phyloP scores from a whole-genome alignment of 2,797 vertebrate species.

The Crenuchus spilurus region DNA sequence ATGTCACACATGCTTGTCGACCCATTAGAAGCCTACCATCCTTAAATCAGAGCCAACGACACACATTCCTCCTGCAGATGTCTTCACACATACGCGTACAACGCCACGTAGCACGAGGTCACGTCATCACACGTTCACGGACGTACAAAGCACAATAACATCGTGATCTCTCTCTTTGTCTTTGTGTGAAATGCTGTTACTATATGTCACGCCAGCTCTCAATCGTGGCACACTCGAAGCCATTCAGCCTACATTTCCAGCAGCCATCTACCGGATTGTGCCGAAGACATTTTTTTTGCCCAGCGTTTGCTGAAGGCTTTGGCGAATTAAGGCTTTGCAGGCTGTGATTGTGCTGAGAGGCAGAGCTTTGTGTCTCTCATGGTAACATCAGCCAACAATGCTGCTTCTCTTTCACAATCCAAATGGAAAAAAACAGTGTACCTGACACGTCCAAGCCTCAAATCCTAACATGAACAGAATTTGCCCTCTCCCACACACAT shows the following conservation, averaged over 20 bases:
- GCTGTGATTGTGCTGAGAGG: neutral
- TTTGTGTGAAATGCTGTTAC: neutral
- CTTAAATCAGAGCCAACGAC: neutral
- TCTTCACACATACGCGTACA: neutral
- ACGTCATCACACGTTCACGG: neutral
- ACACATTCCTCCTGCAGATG: neutral
- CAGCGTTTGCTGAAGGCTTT: neutral
- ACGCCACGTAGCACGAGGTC: neutral
- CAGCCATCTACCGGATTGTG: neutral
- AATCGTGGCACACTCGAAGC: neutral
- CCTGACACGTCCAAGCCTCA: constrained; percentile 71
- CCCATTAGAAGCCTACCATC: neutral
- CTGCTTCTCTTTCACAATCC: constrained; percentile 5
- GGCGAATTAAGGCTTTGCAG: neutral
- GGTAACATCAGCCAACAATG: constrained; percentile 1
- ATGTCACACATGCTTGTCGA: neutral
- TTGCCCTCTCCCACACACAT: constrained; percentile 79
- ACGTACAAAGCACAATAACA: neutral
- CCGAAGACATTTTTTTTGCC: neutral
- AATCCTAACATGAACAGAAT: constrained; percentile 79
- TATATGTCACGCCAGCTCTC: neutral
- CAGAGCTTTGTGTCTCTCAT: neutral
- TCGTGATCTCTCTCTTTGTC: neutral
- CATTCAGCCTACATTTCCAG: constrained; percentile 10
- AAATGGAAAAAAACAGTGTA: constrained; percentile 58